A percentile compares a stretch with the other conserved stretches of the same genome.
phyloP scores from a whole-genome alignment of 2,113 vertebrate genomes.

The Cochlearius cochlearius region DNA sequence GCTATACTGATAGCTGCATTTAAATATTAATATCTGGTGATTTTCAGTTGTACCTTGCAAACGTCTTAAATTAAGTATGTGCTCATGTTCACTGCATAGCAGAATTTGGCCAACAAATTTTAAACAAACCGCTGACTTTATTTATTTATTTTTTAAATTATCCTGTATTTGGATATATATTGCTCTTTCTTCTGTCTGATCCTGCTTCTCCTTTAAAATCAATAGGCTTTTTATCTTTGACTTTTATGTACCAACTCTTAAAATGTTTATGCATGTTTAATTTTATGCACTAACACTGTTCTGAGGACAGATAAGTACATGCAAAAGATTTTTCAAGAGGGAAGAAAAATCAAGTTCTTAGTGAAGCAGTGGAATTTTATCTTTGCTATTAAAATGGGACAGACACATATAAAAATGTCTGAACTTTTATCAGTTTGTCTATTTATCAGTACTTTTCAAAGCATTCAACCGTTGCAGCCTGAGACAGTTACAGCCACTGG shows the following conservation, averaged over 20 bases:
- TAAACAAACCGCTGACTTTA: not conserved
- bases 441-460: conserved; percentile 67
- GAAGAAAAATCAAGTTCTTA: not conserved
- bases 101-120: not conserved
- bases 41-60: not conserved
- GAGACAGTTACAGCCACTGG: conserved; percentile 78
- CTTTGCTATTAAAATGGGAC: conserved; percentile 32
- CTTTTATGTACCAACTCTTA: not conserved
- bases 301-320: not conserved
- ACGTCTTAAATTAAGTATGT: not conserved
- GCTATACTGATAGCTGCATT: not conserved
- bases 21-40: not conserved
- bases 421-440: not conserved
- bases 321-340: not conserved
- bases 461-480: conserved; percentile 67
- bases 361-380: not conserved
- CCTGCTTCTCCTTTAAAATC: not conserved
- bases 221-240: not conserved
- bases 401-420: conserved; percentile 35
- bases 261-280: not conserved
- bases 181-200: not conserved
- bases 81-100: not conserved
- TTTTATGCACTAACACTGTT: not conserved
- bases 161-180: not conserved
- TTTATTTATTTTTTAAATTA: not conserved